Evolutionary conservation across 2,888 invertebrate genomes (phyloP), one percentile per base, ranked within the genome.

Genomic region (Xestoiulus laeticollis): DNA sequence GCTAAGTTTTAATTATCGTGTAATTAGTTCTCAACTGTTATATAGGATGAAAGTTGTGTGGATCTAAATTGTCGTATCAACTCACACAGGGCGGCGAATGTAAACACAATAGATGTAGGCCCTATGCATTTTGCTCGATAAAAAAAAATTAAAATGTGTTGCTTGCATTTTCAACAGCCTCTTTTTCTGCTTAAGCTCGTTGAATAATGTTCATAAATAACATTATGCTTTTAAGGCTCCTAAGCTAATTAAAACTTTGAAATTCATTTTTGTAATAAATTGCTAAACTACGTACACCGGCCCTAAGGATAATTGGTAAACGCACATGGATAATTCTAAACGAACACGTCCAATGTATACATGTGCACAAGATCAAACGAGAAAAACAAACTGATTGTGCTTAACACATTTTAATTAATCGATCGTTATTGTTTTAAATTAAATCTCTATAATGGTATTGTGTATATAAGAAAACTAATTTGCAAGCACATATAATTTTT

Each of bases 1-100:
- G 78, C 78, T 78, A 78, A 78, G 78, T 78, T 78, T 78, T 78
- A 78, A 78, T 78, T 78, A 78, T 78, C 30, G 78, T 30, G 30
- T 78, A 78, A 78, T 78, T 78, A 78, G 78, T 30, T 78, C 22
- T 22, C 30, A 78, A 78, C 30, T 78, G 78, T 78, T 78, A 78
- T 78, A 78, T 10, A 78, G 16, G 78, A 78, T 26, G 26, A 22
- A 78, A 78, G 78, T 78, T 78, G 78, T 78, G 78, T 78, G 26
- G 30, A 78, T 78, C 78, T 30, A 26, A 78, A 78, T 78, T 78
- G 78, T 78, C 12, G 26, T 78, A 78, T 78, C 78, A 14, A 30
- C 30, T 78, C 78, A 26, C 78, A 14, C 26, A 78, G 78, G 14
- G 78, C 78, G 26, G 22, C 12, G n/a, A 10, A 30, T 3, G 14